Evolutionary conservation across 92 coral and sea anemone genomes (phyloP), one percentile per base, ranked within the genome.

Genomic region (Porites rus): DNA sequence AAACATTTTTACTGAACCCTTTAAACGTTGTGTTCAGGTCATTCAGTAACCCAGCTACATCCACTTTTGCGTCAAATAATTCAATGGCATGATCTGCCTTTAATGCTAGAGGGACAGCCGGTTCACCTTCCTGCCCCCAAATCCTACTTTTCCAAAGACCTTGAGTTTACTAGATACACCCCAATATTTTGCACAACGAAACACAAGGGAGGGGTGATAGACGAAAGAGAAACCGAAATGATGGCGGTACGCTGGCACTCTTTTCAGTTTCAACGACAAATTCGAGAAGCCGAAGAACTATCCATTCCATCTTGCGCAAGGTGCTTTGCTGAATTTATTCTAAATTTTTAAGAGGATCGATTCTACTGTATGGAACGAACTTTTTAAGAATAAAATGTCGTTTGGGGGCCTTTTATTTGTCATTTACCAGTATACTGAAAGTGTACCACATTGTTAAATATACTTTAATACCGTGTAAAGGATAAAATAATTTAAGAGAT

Each of bases 41-140:
- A 8, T 69, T 69, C 31, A 24, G 76, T 18, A 91, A 91, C 61
- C 88, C 88, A 5, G 93, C 93, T 10, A 19, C 64, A 16, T 76
- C 86, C n/a, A 87, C 81, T 71, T 91, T 80, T 74, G 31, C 31
- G 31, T 2, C 51, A 75, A 7, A 63, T 28, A 28, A 28, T 28
- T 28, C 31, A 28, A 3, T 28, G 31, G 31, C 31, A 28, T 28
- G 2, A 28, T 28, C 31, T 28, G 31, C 31, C 2, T 28, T 3
- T 28, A 28, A 28, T 28, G 31, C 31, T 28, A 28, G 53, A 69
- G 74, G 74, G 74, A 8, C 74, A 69, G 74, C 74, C 74, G 16
- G 74, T 69, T 16, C 74, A 69, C 18, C 51, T 69, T 69, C 74
- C 74, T 69, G 74, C 74, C 13, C 74, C 74, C 25, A 69, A 69